A percentile compares a stretch with the other conserved stretches of the same genome.
phyloP scores from a whole-genome alignment of 37 sponge, comb jelly and placozoan species.

The Chondrilla cf. caribensis region DNA sequence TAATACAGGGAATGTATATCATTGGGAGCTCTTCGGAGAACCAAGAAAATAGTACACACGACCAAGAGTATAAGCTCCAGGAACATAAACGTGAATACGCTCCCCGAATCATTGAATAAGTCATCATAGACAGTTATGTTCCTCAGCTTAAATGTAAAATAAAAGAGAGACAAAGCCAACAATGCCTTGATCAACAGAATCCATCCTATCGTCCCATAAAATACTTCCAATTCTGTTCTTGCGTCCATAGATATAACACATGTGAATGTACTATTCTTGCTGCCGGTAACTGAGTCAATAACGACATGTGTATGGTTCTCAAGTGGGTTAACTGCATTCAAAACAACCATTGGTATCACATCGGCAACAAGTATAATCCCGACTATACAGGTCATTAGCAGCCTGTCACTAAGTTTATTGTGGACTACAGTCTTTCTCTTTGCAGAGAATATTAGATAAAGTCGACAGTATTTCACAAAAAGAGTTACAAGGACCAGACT shows the following conservation, averaged over 20 bases:
- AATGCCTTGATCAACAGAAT: neutral
- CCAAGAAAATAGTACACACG: neutral
- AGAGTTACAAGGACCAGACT: neutral
- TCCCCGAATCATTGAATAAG: slow-evolving; percentile 18
- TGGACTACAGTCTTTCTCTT: neutral
- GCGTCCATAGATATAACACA: too few species aligned
- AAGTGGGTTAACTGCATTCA: neutral
- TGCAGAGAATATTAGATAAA: neutral
- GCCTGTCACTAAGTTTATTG: neutral
- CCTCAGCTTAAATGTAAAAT: neutral
- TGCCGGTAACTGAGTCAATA: too few species aligned
- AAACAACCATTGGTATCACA: neutral
- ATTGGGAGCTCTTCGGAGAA: neutral
- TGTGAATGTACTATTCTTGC: too few species aligned
- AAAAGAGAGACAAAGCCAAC: neutral
- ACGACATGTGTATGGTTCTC: too few species aligned
- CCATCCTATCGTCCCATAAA: neutral
- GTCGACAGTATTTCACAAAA: neutral
- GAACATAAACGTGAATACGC: neutral
- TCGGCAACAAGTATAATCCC: neutral
- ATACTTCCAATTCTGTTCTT: neutral
- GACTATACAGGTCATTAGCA: neutral
- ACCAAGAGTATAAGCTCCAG: neutral
- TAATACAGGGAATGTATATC: neutral
- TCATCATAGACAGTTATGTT: neutral